phyloP scores from a whole-genome alignment of 2,888 invertebrate genomes.

The Drosophila affinis region DNA sequence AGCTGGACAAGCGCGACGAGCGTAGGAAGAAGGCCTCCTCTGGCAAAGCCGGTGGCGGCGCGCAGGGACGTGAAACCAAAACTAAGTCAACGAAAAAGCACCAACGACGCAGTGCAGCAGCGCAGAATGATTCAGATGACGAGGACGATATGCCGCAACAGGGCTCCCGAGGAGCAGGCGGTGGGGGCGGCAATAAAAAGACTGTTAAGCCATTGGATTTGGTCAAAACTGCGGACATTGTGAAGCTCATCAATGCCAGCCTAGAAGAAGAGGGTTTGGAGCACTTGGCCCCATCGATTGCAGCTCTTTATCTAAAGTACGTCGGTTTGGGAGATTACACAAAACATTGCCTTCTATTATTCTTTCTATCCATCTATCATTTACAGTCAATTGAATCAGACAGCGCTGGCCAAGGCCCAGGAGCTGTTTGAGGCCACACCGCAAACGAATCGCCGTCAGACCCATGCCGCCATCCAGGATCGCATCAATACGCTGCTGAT shows the following conservation, averaged over 20 bases:
- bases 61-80: constrained; percentile 97
- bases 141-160: constrained; percentile 86
- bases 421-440: constrained; percentile 90
- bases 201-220: constrained; percentile 85
- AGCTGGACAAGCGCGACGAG: constrained; percentile 92
- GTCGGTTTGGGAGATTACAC: not conserved
- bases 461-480: constrained; percentile 92
- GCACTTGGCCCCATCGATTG: constrained; percentile 88
- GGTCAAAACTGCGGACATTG: constrained; percentile 88
- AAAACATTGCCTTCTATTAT: constrained; percentile 52
- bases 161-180: constrained; percentile 21
- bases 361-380: not conserved
- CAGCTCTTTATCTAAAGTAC: constrained; percentile 88
- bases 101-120: constrained; percentile 85
- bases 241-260: constrained; percentile 85
- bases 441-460: constrained; percentile 90
- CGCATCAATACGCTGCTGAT: constrained; percentile 90
- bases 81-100: constrained; percentile 96
- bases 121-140: constrained; percentile 85
- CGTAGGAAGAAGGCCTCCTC: constrained; percentile 93
- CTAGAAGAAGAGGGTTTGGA: constrained; percentile 90
- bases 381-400: constrained; percentile 87
- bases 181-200: constrained; percentile 83
- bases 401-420: constrained; percentile 88
- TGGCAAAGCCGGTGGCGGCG: constrained; percentile 95